phyloP scores from a whole-genome alignment of 2,797 vertebrate species.

The Esox masquinongy region DNA sequence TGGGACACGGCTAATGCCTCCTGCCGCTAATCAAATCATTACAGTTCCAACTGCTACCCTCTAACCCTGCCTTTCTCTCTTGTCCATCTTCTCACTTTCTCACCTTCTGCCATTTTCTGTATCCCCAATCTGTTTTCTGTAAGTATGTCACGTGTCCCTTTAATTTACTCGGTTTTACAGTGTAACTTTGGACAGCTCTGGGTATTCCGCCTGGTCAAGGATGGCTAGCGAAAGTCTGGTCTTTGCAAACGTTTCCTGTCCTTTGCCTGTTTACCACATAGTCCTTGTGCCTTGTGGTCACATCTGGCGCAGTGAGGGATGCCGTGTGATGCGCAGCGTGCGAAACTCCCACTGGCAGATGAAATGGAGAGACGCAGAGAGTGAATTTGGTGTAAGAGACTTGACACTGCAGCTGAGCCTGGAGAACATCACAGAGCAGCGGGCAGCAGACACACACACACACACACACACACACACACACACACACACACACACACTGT shows the following conservation, averaged over 20 bases:
- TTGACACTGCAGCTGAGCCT: conserved; percentile 50
- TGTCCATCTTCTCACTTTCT: background rate
- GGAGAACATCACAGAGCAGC: conserved; percentile 56
- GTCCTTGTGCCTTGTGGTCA: background rate
- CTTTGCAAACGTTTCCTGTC: background rate
- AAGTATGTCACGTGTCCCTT: no score
- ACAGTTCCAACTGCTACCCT: conserved; percentile 12
- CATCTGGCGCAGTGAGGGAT: background rate
- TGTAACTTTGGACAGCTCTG: no score
- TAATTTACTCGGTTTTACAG: no score
- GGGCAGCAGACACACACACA: conserved; percentile 37
- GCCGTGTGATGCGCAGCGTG: conserved; percentile 38
- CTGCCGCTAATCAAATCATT: conserved; percentile 39
- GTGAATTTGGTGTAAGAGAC: conserved; percentile 43
- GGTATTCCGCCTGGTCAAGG: background rate
- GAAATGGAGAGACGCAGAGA: conserved; percentile 7
- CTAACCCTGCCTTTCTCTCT: background rate
- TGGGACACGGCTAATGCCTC: conserved; percentile 47
- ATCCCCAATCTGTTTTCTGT: background rate
- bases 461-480: conserved; percentile 26
- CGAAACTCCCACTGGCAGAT: conserved; percentile 42
- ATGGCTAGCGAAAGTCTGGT: background rate
- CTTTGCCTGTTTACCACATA: background rate
- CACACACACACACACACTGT: conserved; percentile 40
- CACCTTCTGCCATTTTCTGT: conserved; percentile 6